Base-by-base conservation (phyloP, 2,888 invertebrate genomes). In the Notodonta ziczac region DNA sequence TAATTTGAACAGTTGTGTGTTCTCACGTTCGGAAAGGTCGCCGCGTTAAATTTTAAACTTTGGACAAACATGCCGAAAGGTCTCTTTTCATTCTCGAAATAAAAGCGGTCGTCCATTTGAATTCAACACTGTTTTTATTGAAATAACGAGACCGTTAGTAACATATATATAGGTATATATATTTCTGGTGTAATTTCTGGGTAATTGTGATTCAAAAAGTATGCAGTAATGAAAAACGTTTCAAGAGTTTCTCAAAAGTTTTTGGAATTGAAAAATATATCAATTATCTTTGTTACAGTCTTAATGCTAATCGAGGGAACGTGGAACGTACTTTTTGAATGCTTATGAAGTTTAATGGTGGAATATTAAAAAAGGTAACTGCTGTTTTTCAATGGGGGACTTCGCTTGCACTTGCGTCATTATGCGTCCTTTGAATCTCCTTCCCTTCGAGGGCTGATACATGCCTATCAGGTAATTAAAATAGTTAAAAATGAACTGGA, bases 1-100 rank as follows among this genome's bases (percentile, higher is more conserved):
- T 87, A 88, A 89, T 89, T 88, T 86, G 78, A 83, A 80, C 91
- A 91, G 89, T 79, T 91, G 92, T 78, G 69, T 69, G 70, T 87
- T 91, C 92, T 81, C 92, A 90, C 89, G 86, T 64, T 67, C 63
- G 70, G 77, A 76, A 68, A 72, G 81, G 78, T 69, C 64, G 69
- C 72, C 70, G 74, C 72, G 71, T 73, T 75, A 76, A 74, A 77
- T 72, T 80, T 78, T 78, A 76, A 81, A 81, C 74, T 74, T 73
- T 61, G 71, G 69, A 74, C 70, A 73, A 76, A 73, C 62, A 69
- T 35, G 58, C 57, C 64, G 57, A 56, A 12, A 40, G 62, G 60
- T 24, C 61, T 61, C 59, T 68, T 68, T 69, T 66, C 55, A 63
- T 62, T 65, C n/a, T 60, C 46, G 35, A 51, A 61, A 62, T 54